Evolutionary conservation across 2,888 invertebrate genomes (phyloP).

Genomic region (Onthophagus sagittarius): DNA sequence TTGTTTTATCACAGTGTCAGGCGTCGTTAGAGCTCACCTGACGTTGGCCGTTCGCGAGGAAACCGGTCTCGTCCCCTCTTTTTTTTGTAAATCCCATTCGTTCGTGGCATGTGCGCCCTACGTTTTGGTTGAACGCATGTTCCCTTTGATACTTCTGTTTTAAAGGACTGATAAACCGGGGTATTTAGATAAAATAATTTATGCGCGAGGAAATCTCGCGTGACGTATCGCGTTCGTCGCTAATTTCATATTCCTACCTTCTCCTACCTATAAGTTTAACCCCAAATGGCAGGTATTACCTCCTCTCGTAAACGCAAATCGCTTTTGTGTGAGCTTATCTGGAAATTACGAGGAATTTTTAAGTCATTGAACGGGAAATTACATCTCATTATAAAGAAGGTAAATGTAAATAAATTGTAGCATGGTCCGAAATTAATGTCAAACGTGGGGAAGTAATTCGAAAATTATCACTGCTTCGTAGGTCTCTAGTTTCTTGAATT

Average conservation of each 20-base stretch:
- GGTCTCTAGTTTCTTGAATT: not conserved
- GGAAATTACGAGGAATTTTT: not conserved
- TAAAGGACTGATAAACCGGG: slow-evolving; percentile 1
- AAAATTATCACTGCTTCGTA: not conserved
- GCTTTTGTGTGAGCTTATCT: not conserved
- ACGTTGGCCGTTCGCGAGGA: not conserved
- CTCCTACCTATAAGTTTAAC: not conserved
- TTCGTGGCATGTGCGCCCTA: not conserved
- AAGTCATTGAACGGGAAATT: not conserved
- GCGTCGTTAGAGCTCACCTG: not conserved
- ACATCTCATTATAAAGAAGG: too few relatives aligned
- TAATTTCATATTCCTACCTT: not conserved
- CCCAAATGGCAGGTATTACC: not conserved
- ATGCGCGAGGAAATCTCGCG: not conserved
- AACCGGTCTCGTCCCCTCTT: not conserved
- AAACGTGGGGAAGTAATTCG: not conserved
- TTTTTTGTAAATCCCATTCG: not conserved
- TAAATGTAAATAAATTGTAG: too few relatives aligned
- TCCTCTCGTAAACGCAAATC: not conserved
- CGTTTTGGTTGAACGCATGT: not conserved
- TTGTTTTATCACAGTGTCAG: slow-evolving; percentile 7
- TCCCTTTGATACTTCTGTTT: slow-evolving; percentile 3
- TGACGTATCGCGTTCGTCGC: not conserved
- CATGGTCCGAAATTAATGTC: not conserved
- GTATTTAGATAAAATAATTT: slow-evolving; percentile 4